Evolutionary conservation across 2,113 vertebrate genomes (phyloP).

Genomic region (Tetraodon nigroviridis): DNA sequence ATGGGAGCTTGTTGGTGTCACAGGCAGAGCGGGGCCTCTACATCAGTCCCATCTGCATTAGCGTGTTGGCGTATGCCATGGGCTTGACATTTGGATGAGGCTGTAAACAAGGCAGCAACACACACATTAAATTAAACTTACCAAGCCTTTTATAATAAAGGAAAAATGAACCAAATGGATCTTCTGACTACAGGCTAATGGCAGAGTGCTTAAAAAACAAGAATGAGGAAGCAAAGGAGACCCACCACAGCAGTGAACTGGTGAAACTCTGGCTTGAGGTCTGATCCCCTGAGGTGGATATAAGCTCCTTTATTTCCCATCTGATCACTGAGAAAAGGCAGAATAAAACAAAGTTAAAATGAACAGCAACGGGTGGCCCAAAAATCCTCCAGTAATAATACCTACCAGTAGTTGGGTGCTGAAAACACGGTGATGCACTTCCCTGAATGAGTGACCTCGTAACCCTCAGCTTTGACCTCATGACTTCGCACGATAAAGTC

Average conservation of each 20-base stretch:
- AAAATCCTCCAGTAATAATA: background rate
- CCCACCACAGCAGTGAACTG: conserved; percentile 98
- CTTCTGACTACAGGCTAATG: no score
- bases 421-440: conserved; percentile 96
- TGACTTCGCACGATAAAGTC: conserved; percentile 93
- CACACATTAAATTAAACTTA: background rate
- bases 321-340: conserved; percentile 79
- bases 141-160: background rate
- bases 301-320: conserved; percentile 96
- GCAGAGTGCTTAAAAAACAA: no score
- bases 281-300: conserved; percentile 90
- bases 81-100: conserved; percentile 95
- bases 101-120: conserved; percentile 62
- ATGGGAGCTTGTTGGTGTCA: conserved; percentile 47
- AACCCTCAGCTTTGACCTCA: conserved; percentile 91
- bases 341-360: background rate
- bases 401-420: conserved; percentile 95
- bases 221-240: conserved; percentile 20
- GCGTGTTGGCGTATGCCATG: conserved; percentile 90
- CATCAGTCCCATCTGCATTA: conserved; percentile 94
- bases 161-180: no score
- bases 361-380: background rate
- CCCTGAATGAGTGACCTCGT: conserved; percentile 90
- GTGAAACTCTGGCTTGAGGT: conserved; percentile 91
- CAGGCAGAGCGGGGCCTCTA: conserved; percentile 60